Evolutionary conservation across 2,113 vertebrate species (phyloP), one percentile per base, ranked within the genome.

Genomic region (Cephalophus harveyi): DNA sequence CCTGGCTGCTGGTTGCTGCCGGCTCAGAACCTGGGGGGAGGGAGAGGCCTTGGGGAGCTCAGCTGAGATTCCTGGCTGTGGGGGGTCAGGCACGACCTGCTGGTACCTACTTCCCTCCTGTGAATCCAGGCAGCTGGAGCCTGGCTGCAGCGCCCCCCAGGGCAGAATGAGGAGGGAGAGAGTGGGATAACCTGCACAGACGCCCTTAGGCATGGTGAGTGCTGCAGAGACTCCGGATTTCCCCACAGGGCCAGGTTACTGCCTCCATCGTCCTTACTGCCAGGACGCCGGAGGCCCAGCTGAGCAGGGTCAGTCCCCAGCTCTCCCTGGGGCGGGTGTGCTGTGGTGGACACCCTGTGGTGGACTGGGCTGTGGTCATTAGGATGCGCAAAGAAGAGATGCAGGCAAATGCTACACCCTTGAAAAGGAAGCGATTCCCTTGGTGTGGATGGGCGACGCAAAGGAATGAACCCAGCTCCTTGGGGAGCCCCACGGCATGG

Each of bases 11-110:
- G 55, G 48, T 59, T 16, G 3, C 78, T 46, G 4, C 1, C 0
- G 21, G 74, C 28, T 33, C 27, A 1, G 57, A n/a, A 55, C 1
- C 12, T 0, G 40, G 23, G 9, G 3, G 50, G 11, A 2, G 25
- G 25, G 36, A 57, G 15, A 57, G 7, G 23, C 5, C 40, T 19
- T 48, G 30, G 86, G 59, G 59, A 43, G 46, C 48, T 46, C 3
- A 4, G 10, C 36, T 27, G n/a, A 19, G 57, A 52, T 30, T 64
- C 25, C 16, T 10, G 59, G 78, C 52, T 17, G 3, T 13, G 40
- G 4, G 21, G 46, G 21, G 19, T 52, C 46, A 2, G 15, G 14
- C 14, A 2, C 0, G 19, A 9, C 9, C 1, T 7, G 10, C 30
- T 52, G 48, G 78, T 52, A 19, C 21, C 48, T 14, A 46, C 28